Percentiles rank a stretch among this genome's conserved stretches.
Conservation (phyloP, 2,888 invertebrate species). For the Chrysotoxum bicinctum region DNA sequence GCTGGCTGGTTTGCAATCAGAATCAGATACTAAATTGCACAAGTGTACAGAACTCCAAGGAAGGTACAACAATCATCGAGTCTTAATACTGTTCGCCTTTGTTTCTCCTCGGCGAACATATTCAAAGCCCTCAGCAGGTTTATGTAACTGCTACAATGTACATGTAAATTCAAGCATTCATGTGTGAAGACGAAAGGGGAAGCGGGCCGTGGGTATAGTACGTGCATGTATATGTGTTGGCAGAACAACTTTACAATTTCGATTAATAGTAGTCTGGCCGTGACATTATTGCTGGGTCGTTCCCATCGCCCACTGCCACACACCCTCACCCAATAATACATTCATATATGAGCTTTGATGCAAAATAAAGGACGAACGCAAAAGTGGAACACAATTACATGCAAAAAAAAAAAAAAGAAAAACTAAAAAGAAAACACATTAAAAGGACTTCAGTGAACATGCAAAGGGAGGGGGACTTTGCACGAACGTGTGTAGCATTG, state of each 20-base stretch:
- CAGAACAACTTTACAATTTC: constrained; percentile 66
- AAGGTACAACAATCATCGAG: constrained; percentile 11
- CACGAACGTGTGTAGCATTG: constrained; percentile 47
- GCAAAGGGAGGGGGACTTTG: not conserved
- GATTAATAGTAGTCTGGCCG: constrained; percentile 71
- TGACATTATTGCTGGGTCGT: constrained; percentile 71
- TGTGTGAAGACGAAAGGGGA: not conserved
- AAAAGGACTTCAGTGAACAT: constrained; percentile 55
- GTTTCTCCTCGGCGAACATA: constrained; percentile 39
- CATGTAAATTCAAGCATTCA: constrained; percentile 23
- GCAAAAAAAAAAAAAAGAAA: constrained; percentile 24
- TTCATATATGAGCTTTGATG: constrained; percentile 8
- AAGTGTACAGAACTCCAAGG: constrained; percentile 26
- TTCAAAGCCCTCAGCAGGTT: constrained; percentile 41
- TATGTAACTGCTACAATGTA: constrained; percentile 31
- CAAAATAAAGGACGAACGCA: constrained; percentile 57
- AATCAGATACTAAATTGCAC: constrained; percentile 29
- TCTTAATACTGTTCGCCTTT: constrained; percentile 57
- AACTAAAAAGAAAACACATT: constrained; percentile 33
- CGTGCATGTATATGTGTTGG: not conserved
- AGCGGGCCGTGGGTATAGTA: not conserved
- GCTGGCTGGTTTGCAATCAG: constrained; percentile 7
- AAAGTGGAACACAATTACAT: constrained; percentile 60
- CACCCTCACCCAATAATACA: not conserved
- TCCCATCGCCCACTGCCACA: constrained; percentile 9